Conservation (phyloP, 2,113 vertebrate genomes). For the Dolichallabes microphthalmus region DNA sequence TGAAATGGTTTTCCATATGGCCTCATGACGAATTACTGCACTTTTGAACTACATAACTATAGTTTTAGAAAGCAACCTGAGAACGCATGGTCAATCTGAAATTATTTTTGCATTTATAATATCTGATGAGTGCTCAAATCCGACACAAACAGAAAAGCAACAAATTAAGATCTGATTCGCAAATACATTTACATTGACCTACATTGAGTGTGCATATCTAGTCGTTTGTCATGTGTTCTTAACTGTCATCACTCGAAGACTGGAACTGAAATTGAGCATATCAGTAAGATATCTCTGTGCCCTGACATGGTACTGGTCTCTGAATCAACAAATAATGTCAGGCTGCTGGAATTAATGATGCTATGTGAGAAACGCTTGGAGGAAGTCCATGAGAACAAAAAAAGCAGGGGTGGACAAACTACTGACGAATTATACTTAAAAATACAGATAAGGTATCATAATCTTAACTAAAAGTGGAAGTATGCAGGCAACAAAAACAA, state of each 20-base stretch:
- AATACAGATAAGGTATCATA: not conserved
- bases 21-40: not conserved
- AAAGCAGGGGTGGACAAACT: not conserved
- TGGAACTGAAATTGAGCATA: not conserved
- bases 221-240: not conserved
- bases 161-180: not conserved
- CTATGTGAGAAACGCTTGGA: not conserved
- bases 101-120: not conserved
- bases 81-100: not conserved
- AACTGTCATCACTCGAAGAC: not conserved
- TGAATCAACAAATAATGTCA: not conserved
- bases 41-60: not conserved
- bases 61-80: not conserved
- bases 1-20: not conserved
- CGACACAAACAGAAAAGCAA: not conserved
- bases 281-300: not conserved
- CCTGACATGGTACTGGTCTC: not conserved
- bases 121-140: not conserved
- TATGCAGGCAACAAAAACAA: not conserved
- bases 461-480: not conserved
- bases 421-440: not conserved
- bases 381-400: not conserved
- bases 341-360: not conserved
- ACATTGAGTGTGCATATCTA: not conserved
- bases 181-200: not conserved